Evolutionary conservation across 2,888 invertebrate genomes (phyloP).

Genomic region (Orthosia cruda): DNA sequence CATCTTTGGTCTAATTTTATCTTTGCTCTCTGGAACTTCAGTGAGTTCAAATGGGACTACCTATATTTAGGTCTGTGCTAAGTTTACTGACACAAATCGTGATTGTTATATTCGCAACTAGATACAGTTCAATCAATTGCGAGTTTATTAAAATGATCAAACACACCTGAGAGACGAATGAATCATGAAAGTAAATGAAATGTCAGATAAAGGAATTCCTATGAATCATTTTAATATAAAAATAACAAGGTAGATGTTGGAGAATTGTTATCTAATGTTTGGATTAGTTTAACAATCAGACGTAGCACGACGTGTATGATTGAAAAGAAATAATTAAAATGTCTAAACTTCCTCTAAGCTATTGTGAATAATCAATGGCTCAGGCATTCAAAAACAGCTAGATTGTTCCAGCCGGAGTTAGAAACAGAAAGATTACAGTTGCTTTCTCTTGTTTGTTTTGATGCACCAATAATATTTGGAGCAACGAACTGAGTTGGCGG

Average conservation of each 20-base stretch:
- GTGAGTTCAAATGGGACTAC: conserved; percentile 8
- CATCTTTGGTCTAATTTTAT: conserved; percentile 36
- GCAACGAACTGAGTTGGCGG: conserved; percentile 68
- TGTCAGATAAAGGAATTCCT: conserved; percentile 4
- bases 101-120: conserved; percentile 4
- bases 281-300: background rate
- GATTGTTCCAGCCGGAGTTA: conserved; percentile 40
- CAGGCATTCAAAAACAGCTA: conserved; percentile 18
- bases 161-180: conserved; percentile 26
- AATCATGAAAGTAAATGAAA: conserved; percentile 35
- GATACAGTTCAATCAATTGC: conserved; percentile 5
- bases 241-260: conserved; percentile 18
- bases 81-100: conserved; percentile 30
- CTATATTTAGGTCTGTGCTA: conserved; percentile 30
- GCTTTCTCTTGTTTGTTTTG: conserved; percentile 61
- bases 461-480: conserved; percentile 61
- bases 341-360: background rate
- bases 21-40: conserved; percentile 32
- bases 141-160: conserved; percentile 10
- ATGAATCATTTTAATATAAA: conserved; percentile 37
- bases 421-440: conserved; percentile 42
- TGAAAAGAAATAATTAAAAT: background rate
- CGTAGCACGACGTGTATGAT: background rate
- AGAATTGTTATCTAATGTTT: conserved; percentile 16
- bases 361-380: conserved; percentile 18